phyloP scores from a whole-genome alignment of 2,797 vertebrate genomes.

The Pseudocheirus occidentalis region DNA sequence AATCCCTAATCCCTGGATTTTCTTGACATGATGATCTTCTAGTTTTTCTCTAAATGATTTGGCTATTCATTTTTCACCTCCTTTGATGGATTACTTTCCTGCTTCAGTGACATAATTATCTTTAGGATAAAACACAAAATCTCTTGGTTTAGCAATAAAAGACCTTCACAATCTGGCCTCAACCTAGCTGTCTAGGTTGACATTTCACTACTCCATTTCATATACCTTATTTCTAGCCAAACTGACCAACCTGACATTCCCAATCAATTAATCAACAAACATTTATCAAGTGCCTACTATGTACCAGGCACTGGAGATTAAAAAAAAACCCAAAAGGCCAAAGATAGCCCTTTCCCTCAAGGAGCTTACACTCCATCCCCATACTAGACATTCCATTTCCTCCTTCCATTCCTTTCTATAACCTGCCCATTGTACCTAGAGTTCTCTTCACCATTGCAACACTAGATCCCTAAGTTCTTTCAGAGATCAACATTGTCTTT shows the following conservation, averaged over 20 bases:
- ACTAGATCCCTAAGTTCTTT: neutral
- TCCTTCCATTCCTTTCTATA: neutral
- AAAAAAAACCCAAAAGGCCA: neutral
- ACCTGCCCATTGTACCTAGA: neutral
- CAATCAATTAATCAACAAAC: neutral
- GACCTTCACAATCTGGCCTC: neutral
- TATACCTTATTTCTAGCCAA: neutral
- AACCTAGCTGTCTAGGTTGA: neutral
- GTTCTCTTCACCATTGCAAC: neutral
- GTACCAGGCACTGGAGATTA: neutral
- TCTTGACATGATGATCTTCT: neutral
- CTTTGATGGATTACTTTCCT: neutral
- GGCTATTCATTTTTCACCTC: neutral
- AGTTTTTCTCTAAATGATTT: neutral
- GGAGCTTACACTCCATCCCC: neutral
- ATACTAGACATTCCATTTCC: neutral
- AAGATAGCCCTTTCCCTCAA: neutral
- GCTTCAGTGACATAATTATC: neutral
- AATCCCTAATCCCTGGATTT: neutral
- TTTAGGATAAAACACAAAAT: neutral
- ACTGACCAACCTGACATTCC: neutral
- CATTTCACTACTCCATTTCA: neutral
- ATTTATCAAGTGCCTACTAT: neutral
- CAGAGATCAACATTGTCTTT: neutral
- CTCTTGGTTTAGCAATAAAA: neutral